Conservation (phyloP, 2,797 vertebrate species). For the Valencia hispanica region DNA sequence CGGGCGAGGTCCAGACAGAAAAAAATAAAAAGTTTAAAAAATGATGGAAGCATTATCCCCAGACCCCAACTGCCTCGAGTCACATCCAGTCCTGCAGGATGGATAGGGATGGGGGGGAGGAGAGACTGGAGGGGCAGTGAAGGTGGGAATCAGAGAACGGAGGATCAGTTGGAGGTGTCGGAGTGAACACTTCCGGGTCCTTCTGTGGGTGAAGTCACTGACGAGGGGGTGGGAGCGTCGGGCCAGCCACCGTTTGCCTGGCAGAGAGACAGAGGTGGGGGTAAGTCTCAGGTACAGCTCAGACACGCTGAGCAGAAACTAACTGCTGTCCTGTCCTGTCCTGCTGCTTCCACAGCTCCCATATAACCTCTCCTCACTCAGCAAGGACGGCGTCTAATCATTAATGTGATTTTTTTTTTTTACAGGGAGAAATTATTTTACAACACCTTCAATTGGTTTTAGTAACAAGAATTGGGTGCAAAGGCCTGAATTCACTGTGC, state of each 20-base stretch:
- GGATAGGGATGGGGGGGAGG: conserved; percentile 30
- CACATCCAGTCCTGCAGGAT: conserved; percentile 78
- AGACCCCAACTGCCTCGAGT: conserved; percentile 76
- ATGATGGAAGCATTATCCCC: conserved; percentile 76
- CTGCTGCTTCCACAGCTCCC: too few species aligned
- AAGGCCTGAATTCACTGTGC: too few species aligned
- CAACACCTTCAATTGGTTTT: too few species aligned
- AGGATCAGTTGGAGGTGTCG: conserved; percentile 99
- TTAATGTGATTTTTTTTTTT: too few species aligned
- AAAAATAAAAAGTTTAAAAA: conserved; percentile 22
- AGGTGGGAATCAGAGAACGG: conserved; percentile 19
- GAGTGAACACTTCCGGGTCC: conserved; percentile 99
- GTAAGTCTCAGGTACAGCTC: conserved; percentile 59
- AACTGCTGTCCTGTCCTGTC: too few species aligned
- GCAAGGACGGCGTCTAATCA: too few species aligned
- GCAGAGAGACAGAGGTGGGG: conserved; percentile 19
- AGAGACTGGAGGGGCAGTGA: neutral
- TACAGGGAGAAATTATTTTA: neutral
- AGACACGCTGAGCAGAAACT: too few species aligned
- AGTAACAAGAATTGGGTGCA: neutral
- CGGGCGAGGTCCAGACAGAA: conserved; percentile 71
- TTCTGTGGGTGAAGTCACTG: conserved; percentile 99
- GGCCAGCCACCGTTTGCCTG: conserved; percentile 98
- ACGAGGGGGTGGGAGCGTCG: conserved; percentile 97
- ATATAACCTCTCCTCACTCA: too few species aligned